Percentiles rank a stretch among this genome's conserved stretches.
These are phyloP conservation scores for Chloroceryle amazona DNA, from an alignment of 2,797 vertebrate genomes.

Conservation along the genomic window DNA sequence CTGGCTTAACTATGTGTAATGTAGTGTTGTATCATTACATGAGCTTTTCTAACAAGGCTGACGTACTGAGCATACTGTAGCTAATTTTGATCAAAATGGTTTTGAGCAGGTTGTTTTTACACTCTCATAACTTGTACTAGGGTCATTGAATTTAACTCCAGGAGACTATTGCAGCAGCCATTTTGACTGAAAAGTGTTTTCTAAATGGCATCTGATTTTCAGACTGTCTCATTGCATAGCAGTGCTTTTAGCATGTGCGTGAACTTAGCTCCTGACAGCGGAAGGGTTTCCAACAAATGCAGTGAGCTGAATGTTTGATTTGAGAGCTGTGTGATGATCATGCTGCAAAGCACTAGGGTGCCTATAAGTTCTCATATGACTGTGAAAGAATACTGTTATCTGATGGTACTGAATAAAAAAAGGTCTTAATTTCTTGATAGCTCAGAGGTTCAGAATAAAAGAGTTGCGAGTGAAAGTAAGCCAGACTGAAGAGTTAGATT, in stretches of 20 bases:
- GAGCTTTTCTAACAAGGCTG: background rate
- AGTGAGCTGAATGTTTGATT: background rate
- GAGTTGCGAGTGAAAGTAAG: background rate
- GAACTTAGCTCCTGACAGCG: background rate
- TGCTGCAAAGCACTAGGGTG: background rate
- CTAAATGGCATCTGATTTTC: constrained; percentile 11
- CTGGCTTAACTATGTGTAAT: background rate
- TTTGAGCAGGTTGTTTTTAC: background rate
- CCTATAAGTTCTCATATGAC: background rate
- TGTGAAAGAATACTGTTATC: background rate
- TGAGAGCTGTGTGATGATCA: background rate
- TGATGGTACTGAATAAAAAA: background rate
- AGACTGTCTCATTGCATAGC: background rate
- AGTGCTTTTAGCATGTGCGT: background rate
- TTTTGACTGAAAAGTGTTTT: constrained; percentile 48
- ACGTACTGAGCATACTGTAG: background rate
- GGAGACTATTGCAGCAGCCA: background rate
- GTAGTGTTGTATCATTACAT: background rate
- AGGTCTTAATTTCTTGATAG: background rate
- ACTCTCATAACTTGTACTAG: background rate
- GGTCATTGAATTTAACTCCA: constrained; percentile 48
- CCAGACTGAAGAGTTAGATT: background rate
- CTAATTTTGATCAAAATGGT: constrained; percentile 10
- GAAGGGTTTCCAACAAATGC: background rate
- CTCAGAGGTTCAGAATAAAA: background rate